Evolutionary conservation across 2,888 invertebrate genomes (phyloP).

Genomic region (Andrena minutula): DNA sequence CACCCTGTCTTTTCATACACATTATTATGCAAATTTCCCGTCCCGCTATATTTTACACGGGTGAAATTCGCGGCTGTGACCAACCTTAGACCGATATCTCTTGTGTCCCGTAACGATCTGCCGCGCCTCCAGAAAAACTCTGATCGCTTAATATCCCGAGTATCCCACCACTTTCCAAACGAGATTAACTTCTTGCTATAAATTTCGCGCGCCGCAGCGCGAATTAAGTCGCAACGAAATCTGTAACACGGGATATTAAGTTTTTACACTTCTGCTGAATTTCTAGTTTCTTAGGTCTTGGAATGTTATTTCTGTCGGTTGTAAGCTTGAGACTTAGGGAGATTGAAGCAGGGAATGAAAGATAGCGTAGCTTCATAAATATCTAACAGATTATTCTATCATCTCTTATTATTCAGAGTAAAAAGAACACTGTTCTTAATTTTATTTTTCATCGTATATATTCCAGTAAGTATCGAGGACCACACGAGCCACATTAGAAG

Average conservation of each 20-base stretch:
- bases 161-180: conserved; percentile 15
- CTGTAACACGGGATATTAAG: too few species aligned
- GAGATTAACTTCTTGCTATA: conserved; percentile 15
- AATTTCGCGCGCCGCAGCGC: conserved; percentile 5
- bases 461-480: too few species aligned
- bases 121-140: not conserved
- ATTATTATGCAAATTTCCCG: conserved; percentile 29
- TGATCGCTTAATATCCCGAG: not conserved
- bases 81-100: conserved; percentile 1
- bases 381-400: too few species aligned
- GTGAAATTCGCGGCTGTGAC: conserved; percentile 35
- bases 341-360: too few species aligned
- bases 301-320: not conserved
- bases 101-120: conserved; percentile 15
- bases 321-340: too few species aligned
- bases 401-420: too few species aligned
- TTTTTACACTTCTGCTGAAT: not conserved
- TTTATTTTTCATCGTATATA: not conserved
- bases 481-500: too few species aligned
- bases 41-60: conserved; percentile 21
- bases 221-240: conserved; percentile 6
- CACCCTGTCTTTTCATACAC: conserved; percentile 25
- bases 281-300: not conserved
- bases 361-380: too few species aligned
- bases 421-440: too few species aligned